Percentiles rank a stretch among this genome's conserved stretches.
These are phyloP conservation scores for Gavia stellata DNA, from an alignment of 2,113 vertebrate genomes.

Conservation along the genomic window DNA sequence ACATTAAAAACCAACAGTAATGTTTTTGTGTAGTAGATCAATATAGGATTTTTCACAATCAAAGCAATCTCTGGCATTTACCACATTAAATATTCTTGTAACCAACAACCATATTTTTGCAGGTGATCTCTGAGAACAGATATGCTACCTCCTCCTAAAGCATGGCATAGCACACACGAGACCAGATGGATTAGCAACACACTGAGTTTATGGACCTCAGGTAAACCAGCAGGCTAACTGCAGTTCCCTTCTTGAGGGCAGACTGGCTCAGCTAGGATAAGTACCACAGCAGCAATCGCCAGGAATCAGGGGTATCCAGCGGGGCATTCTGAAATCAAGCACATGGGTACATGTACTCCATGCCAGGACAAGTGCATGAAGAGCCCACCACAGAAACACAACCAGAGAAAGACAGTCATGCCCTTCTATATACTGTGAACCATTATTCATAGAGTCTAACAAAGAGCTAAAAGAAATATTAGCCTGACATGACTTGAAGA, in stretches of 20 bases:
- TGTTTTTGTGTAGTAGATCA: not conserved
- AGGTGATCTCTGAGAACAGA: not conserved
- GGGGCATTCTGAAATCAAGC: rapidly evolving
- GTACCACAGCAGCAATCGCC: not conserved
- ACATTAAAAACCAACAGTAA: not conserved
- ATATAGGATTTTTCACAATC: not conserved
- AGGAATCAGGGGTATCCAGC: not conserved
- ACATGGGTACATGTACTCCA: too few relatives aligned
- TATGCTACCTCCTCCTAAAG: not conserved
- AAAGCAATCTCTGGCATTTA: not conserved
- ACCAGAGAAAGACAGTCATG: not conserved
- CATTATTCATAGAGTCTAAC: not conserved
- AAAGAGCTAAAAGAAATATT: not conserved
- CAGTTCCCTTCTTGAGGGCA: not conserved
- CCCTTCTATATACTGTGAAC: not conserved
- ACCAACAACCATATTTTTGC: not conserved
- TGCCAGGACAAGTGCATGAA: not conserved
- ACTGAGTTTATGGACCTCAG: not conserved
- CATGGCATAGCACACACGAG: not conserved
- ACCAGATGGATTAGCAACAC: not conserved
- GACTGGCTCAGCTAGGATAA: not conserved
- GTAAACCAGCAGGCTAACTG: not conserved
- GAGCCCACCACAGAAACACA: not conserved
- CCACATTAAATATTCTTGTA: not conserved
- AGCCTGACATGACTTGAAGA: not conserved